phyloP scores from a whole-genome alignment of 2,888 invertebrate species.

The Alentia gelatinosa region DNA sequence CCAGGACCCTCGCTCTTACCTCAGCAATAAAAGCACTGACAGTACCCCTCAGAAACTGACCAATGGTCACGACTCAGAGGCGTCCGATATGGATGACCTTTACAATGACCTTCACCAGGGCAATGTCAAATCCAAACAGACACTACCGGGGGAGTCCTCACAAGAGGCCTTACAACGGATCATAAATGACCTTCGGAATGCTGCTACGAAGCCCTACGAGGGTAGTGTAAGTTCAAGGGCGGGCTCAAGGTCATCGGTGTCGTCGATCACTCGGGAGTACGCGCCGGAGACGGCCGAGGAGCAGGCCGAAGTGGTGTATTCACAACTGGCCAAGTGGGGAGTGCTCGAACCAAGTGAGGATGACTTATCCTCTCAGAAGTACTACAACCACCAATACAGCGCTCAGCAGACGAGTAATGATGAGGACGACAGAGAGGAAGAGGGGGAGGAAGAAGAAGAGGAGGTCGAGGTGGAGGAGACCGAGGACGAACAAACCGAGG shows the following conservation, averaged over 20 bases:
- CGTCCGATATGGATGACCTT: not conserved
- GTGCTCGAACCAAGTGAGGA: conserved; percentile 45
- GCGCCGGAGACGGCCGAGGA: not conserved
- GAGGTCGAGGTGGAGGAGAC: not conserved
- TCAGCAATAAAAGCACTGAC: not conserved
- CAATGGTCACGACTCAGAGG: not conserved
- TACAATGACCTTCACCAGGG: not conserved
- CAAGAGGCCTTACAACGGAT: conserved; percentile 56
- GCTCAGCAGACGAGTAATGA: not conserved
- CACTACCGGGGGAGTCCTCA: conserved; percentile 8
- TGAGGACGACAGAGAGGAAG: conserved; percentile 1
- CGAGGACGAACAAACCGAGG: not conserved
- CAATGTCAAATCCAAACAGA: not conserved
- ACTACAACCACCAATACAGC: not conserved
- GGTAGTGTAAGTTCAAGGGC: conserved; percentile 37
- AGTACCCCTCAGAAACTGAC: not conserved
- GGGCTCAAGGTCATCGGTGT: conserved; percentile 13
- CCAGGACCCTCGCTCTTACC: not conserved
- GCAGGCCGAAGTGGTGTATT: not conserved
- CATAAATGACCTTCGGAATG: conserved; percentile 55
- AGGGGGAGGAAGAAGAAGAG: not conserved
- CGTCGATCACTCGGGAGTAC: conserved; percentile 7
- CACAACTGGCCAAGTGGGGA: conserved; percentile 51
- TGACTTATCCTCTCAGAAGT: conserved; percentile 28
- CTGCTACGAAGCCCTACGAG: conserved; percentile 50